Evolutionary conservation across 2,888 invertebrate species (phyloP), one percentile per base, ranked within the genome.

Genomic region (Emmelina monodactyla): DNA sequence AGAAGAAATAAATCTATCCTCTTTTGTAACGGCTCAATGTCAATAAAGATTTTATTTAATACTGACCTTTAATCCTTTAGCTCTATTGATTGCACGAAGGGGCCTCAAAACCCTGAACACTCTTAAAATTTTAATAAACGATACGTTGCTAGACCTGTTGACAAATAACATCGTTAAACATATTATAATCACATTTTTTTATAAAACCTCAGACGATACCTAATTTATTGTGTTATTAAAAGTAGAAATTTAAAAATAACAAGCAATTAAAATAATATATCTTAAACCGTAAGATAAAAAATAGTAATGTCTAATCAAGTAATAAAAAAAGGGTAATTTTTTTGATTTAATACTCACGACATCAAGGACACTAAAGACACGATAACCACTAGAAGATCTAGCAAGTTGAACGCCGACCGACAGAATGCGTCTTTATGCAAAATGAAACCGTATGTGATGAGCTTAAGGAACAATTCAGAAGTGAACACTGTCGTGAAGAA

Each of bases 401-500:
- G 85, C 35, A 99, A 84, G 78, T 98, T 99, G 83, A 99, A 99
- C 42, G 96, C 93, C 44, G 96, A 97, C 53, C 99, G 88, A 67
- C 98, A 97, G 80, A 99, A 99, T 41, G 98, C 95, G 52, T 97
- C 98, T 62, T 97, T 92, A 78, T 99, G 99, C 41, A 99, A 81
- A 41, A 98, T 87, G 66, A 98, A 91, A 35, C 99, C 99, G 66
- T 94, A 97, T 0, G 97, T 89, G 55, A 98, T 88, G 62, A 97
- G 88, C 81, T 99, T 99, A 52, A 99, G 79, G 39, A 91, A 75
- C 58, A 99, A 88, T 80, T 99, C 99, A 45, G 96, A 82, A 11
- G 98, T 97, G 82, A 99, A 99, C 46, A 99, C 93, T 33, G 91
- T 85, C 37, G 99, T 99, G 83, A 99, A 99, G 82, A 98, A 92